Evolutionary conservation across 2,888 invertebrate genomes (phyloP).

Genomic region (Biston betularia): DNA sequence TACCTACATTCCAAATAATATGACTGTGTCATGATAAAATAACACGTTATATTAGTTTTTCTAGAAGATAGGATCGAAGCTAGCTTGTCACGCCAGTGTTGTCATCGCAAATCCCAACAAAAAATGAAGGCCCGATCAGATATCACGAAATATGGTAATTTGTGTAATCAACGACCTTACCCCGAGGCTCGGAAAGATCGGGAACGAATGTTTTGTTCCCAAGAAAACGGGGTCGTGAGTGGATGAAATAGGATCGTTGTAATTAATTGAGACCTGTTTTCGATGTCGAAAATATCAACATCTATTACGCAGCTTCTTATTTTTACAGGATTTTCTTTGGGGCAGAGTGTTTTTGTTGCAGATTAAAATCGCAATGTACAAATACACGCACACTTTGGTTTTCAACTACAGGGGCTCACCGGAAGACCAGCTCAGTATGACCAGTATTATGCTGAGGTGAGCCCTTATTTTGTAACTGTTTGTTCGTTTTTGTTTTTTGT

Average conservation of each 20-base stretch:
- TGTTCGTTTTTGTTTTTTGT: too few species aligned
- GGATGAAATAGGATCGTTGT: slow-evolving; percentile 17
- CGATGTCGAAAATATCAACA: background rate
- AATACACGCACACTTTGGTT: too few species aligned
- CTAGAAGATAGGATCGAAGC: background rate
- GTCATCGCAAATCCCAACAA: slow-evolving; percentile 31
- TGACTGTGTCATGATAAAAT: background rate
- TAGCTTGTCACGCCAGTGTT: slow-evolving; percentile 2
- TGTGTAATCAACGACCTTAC: slow-evolving; percentile 42
- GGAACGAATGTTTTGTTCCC: slow-evolving; percentile 32
- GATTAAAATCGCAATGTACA: too few species aligned
- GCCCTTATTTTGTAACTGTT: too few species aligned
- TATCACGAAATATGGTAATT: slow-evolving; percentile 54
- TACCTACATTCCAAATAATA: slow-evolving; percentile 1
- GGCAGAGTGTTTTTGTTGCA: background rate
- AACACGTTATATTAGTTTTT: slow-evolving; percentile 1
- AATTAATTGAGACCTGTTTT: slow-evolving; percentile 19
- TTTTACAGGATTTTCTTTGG: background rate
- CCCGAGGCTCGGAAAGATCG: slow-evolving; percentile 18
- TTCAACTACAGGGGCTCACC: too few species aligned
- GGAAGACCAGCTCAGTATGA: too few species aligned
- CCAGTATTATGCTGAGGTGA: too few species aligned
- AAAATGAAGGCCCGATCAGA: slow-evolving; percentile 44
- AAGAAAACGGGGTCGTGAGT: slow-evolving; percentile 19
- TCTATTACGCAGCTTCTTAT: background rate